These are phyloP conservation scores for Parazoanthus atlanticus DNA, from an alignment of 92 coral and sea anemone genomes.

Conservation along the genomic window DNA sequence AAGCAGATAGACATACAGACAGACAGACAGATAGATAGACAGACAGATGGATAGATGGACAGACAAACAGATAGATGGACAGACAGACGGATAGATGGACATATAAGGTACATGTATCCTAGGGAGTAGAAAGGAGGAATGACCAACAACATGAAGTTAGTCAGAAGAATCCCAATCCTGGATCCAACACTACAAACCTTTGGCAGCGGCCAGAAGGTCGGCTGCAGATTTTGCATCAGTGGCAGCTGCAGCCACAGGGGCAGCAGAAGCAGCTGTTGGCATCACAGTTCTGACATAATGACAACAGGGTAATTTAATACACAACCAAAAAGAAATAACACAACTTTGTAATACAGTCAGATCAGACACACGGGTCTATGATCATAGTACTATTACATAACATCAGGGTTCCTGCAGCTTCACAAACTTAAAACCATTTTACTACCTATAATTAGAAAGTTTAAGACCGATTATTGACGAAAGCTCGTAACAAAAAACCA, in stretches of 20 bases:
- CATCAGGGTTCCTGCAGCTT: too few species aligned
- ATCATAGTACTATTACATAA: too few species aligned
- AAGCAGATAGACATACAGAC: not conserved
- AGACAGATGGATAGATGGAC: not conserved
- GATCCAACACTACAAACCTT: constrained; percentile 4
- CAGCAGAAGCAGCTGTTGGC: not conserved
- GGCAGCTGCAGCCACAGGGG: constrained; percentile 19
- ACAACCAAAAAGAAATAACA: too few species aligned
- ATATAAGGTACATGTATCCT: not conserved
- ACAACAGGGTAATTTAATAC: not conserved
- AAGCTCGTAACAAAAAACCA: too few species aligned
- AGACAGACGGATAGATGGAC: not conserved
- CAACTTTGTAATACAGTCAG: too few species aligned
- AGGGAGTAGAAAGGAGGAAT: not conserved
- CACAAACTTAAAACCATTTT: too few species aligned
- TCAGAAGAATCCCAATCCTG: not conserved
- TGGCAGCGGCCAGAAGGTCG: constrained; percentile 36
- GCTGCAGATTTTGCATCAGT: constrained; percentile 33
- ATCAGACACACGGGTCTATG: too few species aligned
- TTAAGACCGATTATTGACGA: too few species aligned
- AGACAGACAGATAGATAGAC: not conserved
- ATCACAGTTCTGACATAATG: constrained; percentile 5
- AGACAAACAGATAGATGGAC: not conserved
- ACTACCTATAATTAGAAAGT: too few species aligned
- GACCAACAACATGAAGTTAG: not conserved